Conservation (phyloP, 2,113 vertebrate genomes). For the Phyllostomus hastatus region DNA sequence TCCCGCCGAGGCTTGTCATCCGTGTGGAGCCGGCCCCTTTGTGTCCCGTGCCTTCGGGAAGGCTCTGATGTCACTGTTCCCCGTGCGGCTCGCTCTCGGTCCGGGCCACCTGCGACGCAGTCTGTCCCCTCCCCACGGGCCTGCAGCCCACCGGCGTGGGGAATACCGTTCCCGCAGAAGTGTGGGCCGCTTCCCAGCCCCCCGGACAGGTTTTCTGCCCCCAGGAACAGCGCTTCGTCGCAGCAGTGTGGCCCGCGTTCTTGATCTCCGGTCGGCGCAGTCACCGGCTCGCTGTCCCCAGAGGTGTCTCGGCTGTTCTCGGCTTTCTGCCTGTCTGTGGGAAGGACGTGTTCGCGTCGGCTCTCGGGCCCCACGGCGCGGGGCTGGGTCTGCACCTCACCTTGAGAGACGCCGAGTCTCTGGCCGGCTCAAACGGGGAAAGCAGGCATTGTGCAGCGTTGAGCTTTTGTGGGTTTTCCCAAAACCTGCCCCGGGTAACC, state of each 20-base stretch:
- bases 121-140: fast-evolving
- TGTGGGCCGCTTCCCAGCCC: neutral
- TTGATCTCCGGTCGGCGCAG: neutral
- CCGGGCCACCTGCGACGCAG: fast-evolving
- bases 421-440: fast-evolving
- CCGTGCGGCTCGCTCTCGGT: fast-evolving
- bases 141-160: fast-evolving
- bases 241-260: fast-evolving
- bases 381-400: fast-evolving
- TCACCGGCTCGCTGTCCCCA: neutral
- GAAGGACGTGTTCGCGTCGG: fast-evolving
- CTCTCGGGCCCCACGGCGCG: neutral
- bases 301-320: fast-evolving
- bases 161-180: fast-evolving
- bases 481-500: neutral
- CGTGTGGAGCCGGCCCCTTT: too few species aligned
- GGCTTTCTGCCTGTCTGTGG: neutral
- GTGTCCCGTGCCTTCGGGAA: neutral
- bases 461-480: neutral
- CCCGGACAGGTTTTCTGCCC: neutral
- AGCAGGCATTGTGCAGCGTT: neutral
- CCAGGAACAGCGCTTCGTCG: fast-evolving
- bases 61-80: neutral
- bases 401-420: neutral
- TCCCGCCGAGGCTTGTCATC: fast-evolving